Evolutionary conservation across 2,797 vertebrate species (phyloP).

Genomic region (Amniataba percoides): DNA sequence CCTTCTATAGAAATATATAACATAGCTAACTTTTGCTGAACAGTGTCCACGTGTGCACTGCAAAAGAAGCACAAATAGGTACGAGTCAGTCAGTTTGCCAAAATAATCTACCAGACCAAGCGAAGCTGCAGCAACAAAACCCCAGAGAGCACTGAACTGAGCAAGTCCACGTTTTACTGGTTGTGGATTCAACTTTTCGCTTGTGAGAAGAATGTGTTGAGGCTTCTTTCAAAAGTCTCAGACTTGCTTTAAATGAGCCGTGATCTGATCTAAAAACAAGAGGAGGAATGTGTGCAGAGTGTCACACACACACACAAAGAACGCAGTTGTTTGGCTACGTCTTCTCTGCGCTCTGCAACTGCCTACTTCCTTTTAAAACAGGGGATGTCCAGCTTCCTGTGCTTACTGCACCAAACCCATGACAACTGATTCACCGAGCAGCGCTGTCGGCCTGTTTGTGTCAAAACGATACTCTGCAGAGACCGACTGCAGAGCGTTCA

Average conservation of each 20-base stretch:
- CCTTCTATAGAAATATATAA: neutral
- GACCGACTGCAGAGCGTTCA: slow-evolving; percentile 28
- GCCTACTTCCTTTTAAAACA: slow-evolving; percentile 73
- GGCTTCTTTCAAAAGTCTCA: neutral
- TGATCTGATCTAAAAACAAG: slow-evolving; percentile 7
- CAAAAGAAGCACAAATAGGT: neutral
- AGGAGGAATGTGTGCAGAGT: neutral
- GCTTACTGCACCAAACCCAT: slow-evolving; percentile 67
- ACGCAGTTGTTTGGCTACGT: slow-evolving; percentile 32
- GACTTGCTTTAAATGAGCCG: neutral
- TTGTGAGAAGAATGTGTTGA: neutral
- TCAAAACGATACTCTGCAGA: slow-evolving; percentile 50
- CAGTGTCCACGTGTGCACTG: neutral
- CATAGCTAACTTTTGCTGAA: neutral
- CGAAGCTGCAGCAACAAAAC: neutral
- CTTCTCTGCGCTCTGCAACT: slow-evolving; percentile 54
- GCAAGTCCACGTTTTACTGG: neutral
- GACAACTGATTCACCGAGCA: slow-evolving; percentile 68
- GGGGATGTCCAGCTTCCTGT: slow-evolving; percentile 83
- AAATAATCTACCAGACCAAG: neutral
- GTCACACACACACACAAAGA: slow-evolving; percentile 26
- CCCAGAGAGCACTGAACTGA: neutral
- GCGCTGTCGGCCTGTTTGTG: slow-evolving; percentile 12
- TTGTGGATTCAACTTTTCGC: neutral
- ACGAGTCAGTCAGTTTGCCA: neutral